Conservation (phyloP, 2,113 vertebrate genomes). For the Amazona guildingii region DNA sequence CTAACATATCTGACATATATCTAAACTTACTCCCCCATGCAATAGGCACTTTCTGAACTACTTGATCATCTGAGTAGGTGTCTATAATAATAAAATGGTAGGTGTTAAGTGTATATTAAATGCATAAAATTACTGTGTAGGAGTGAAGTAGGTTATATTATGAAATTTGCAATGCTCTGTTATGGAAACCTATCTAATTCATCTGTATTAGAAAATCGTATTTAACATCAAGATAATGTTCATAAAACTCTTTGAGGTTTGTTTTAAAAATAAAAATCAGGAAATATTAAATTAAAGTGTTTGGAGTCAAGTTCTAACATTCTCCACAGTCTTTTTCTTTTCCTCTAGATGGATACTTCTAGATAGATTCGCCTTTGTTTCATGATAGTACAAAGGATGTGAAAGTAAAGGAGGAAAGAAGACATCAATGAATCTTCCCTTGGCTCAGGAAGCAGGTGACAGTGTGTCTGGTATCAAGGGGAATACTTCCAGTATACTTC, state of each 20-base stretch:
- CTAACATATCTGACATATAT: neutral
- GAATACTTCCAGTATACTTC: neutral
- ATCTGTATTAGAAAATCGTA: neutral
- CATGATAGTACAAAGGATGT: neutral
- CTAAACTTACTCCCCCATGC: neutral
- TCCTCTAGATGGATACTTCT: neutral
- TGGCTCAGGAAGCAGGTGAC: neutral
- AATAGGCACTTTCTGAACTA: neutral
- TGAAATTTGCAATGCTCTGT: neutral
- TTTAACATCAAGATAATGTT: neutral
- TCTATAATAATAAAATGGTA: neutral
- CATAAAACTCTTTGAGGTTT: neutral
- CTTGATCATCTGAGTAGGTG: neutral
- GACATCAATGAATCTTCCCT: neutral
- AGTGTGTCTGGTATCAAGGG: neutral
- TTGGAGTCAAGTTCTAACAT: neutral
- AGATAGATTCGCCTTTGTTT: neutral
- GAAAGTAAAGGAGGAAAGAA: neutral
- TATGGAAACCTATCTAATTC: neutral
- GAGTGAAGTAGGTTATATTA: constrained; percentile 12
- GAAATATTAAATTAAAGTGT: neutral
- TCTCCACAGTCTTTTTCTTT: neutral
- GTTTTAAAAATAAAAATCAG: neutral
- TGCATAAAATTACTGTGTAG: neutral
- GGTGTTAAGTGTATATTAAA: neutral